Evolutionary conservation across 2,797 vertebrate genomes (phyloP), one percentile per base, ranked within the genome.

Genomic region (Gallinago stenura): DNA sequence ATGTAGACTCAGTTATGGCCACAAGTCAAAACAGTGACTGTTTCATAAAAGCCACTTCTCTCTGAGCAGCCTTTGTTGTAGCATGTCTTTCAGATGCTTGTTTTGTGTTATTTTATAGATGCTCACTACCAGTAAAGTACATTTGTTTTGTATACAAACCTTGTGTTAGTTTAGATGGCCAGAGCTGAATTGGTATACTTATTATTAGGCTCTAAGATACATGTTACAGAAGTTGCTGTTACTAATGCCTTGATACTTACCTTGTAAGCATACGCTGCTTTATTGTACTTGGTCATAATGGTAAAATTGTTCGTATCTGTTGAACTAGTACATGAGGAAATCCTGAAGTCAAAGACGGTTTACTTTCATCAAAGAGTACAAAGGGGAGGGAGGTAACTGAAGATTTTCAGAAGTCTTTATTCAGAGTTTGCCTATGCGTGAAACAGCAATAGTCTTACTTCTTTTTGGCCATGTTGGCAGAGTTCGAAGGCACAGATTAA

Each of bases 51-150:
- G 48, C 15, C 4, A 24, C 37, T 86, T 81, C 21, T 88, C 46
- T 57, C 64, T 53, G 64, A 93, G 87, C 24, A 66, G 83, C 82
- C 96, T 87, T 88, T 98, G 50, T 15, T 73, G 81, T 26, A 46
- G 54, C 60, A 51, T 37, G 51, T 9, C 30, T 68, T 86, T 79
- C 50, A 72, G 66, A 28, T 43, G 66, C 35, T 71, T 71, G 39
- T 64, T 92, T 69, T 83, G 37, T 7, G 1, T 57, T 50, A 24
- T 77, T 92, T 83, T 71, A 62, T 68, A 61, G 48, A 75, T 0
- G 1, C 26, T 30, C n/a, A 10, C 16, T 58, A 61, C 9, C 3
- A 2, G 11, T 48, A 64, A 16, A 15, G 72, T n/a, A 20, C 13
- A n/a, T 31, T 68, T 78, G 10, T 68, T 87, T 37, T 62, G n/a